These are phyloP conservation scores for Nymphalis c-album DNA, from an alignment of 2,888 invertebrate species.

Conservation along the genomic window DNA sequence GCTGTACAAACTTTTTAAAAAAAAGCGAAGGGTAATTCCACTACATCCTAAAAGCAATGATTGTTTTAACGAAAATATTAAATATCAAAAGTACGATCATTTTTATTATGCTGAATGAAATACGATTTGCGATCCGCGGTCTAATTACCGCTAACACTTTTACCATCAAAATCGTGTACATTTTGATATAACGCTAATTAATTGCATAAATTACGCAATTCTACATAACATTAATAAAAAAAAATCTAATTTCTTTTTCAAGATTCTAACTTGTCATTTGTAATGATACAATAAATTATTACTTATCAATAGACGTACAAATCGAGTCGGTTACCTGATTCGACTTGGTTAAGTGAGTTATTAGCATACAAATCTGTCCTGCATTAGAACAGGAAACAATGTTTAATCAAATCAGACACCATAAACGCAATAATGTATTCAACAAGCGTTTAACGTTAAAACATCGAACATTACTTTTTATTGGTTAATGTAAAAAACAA, in stretches of 20 bases:
- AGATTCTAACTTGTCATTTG: not conserved
- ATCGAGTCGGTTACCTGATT: not conserved
- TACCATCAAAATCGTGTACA: too few relatives aligned
- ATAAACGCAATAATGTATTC: conserved; percentile 13
- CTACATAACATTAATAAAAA: not conserved
- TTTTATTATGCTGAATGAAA: too few relatives aligned
- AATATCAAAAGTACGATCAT: too few relatives aligned
- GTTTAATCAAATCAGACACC: conserved; percentile 18
- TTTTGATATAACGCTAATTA: too few relatives aligned
- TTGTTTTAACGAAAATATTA: too few relatives aligned
- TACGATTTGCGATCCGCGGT: too few relatives aligned
- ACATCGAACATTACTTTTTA: not conserved
- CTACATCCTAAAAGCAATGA: too few relatives aligned
- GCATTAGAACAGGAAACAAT: conserved; percentile 25
- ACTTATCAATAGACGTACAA: not conserved
- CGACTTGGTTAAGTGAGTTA: conserved; percentile 5
- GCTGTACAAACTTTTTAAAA: too few relatives aligned
- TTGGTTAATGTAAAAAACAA: not conserved
- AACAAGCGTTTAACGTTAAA: not conserved
- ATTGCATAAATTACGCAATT: too few relatives aligned
- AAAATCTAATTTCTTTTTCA: not conserved
- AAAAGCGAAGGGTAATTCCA: too few relatives aligned
- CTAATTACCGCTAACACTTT: too few relatives aligned
- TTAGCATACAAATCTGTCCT: conserved; percentile 26
- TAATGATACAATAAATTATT: not conserved